Percentiles rank a stretch among this genome's conserved stretches.
phyloP scores from a whole-genome alignment of 2,797 vertebrate species.

The Brotula barbata region DNA sequence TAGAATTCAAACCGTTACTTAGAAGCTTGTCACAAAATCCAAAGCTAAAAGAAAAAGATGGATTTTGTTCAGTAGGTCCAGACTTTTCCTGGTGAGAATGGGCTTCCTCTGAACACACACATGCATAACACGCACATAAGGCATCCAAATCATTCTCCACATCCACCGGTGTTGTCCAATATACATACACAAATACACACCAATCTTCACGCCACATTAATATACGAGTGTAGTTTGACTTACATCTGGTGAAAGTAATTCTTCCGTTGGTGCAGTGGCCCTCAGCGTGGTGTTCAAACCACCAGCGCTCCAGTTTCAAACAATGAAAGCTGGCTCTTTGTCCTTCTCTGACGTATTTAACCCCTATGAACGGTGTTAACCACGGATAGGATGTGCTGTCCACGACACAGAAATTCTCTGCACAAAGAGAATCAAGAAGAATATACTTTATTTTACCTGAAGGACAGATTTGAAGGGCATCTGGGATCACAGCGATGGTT shows the following conservation, averaged over 20 bases:
- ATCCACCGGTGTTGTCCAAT: no score
- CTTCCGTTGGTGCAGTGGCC: rapidly evolving
- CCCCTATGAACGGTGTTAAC: rapidly evolving
- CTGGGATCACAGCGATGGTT: neutral
- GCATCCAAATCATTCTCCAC: no score
- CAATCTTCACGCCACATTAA: neutral
- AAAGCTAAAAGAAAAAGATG: no score
- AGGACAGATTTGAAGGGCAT: no score
- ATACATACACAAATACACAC: no score
- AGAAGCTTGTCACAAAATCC: no score
- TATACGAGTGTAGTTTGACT: conserved; percentile 22
- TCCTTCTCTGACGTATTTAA: neutral
- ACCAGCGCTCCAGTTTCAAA: rapidly evolving
- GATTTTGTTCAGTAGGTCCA: no score
- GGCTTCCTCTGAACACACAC: no score
- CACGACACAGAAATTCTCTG: conserved; percentile 38
- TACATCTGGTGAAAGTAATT: rapidly evolving
- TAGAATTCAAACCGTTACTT: no score
- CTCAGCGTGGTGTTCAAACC: rapidly evolving
- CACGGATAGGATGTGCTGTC: rapidly evolving
- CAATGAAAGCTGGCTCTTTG: rapidly evolving
- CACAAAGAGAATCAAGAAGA: conserved; percentile 13
- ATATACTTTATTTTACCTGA: neutral
- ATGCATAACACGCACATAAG: no score
- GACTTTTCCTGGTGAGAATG: no score